Base-by-base conservation (phyloP, 2,888 invertebrate genomes). In the Omphaloscelis lunosa region DNA sequence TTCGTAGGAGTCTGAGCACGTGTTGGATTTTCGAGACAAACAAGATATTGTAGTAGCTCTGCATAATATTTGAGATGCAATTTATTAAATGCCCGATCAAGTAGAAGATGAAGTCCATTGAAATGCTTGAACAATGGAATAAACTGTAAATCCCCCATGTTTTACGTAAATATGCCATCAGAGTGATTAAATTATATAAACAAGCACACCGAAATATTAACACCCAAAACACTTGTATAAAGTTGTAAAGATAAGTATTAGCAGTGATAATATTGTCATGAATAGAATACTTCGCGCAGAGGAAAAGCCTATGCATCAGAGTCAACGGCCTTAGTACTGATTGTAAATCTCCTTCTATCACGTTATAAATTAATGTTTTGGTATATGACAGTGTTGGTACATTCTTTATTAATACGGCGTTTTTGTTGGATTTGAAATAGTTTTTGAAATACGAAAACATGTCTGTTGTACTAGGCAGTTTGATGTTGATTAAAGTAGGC, bases 11-110 rank as follows among this genome's bases (percentile, higher is more conserved):
- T 29, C 23, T 72, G 12, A 72, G 41, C 8, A 73, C 41, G 12
- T 72, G 41, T 72, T 73, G 72, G 4, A 56, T 56, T 29, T 73
- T 72, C 5, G 72, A 72, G 41, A 72, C 51, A 29, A 72, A 41
- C n/a, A 72, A 56, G 17, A 72, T 72, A 53, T 72, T 73, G 12
- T 27, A 17, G 27, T 56, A 12, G 11, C 53, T n/a, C 11, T 72
- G 72, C 6, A 39, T 15, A 8, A 45, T 56, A 3, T 72, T 73
- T 12, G 72, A 56, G 5, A 72, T 8, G 12, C 53, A 20, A 20
- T 72, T 73, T 0, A 72, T 41, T 1, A 72, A 20, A 29, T 53
- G 41, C 2, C 72, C 72, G 12, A 72, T 56, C 11, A 41, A n/a
- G 56, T 39, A 69, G 3, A 51, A 20, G 5, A 56, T 12, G 8